phyloP scores from a whole-genome alignment of 1,140 invertebrate species.

The Drosophila yakuba region DNA sequence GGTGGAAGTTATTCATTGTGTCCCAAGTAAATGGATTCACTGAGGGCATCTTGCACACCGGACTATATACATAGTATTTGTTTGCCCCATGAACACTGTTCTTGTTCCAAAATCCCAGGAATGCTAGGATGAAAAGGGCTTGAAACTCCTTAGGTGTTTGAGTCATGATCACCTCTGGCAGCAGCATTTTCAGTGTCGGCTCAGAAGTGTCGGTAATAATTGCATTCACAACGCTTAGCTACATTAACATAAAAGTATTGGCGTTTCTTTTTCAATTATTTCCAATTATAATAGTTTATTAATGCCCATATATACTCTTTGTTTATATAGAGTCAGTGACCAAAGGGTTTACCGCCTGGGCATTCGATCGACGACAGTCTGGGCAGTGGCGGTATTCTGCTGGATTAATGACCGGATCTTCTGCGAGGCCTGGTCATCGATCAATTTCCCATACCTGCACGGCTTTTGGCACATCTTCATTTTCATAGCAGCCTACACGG shows the following conservation, averaged over 20 bases:
- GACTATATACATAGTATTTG: constrained; percentile 22
- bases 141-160: not conserved
- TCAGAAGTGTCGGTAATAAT: not conserved
- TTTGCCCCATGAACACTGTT: not conserved
- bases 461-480: constrained; percentile 93
- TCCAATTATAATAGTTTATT: too few species aligned
- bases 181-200: not conserved
- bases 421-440: constrained; percentile 90
- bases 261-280: not conserved
- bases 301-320: too few species aligned
- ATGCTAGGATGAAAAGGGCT: not conserved
- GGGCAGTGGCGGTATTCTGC: constrained; percentile 89
- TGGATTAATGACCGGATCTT: constrained; percentile 92
- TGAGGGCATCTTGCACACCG: constrained; percentile 33
- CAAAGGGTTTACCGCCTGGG: constrained; percentile 88
- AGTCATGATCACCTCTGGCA: constrained; percentile 17
- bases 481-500: constrained; percentile 91
- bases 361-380: constrained; percentile 88
- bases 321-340: constrained; percentile 87
- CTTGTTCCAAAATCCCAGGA: not conserved
- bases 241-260: not conserved
- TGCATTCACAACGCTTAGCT: not conserved
- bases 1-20: not conserved
- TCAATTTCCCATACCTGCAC: constrained; percentile 92
- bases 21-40: constrained; percentile 30